These are phyloP conservation scores for Tokudaia tokunoshimensis DNA, from an alignment of 2,797 vertebrate genomes.

Conservation along the genomic window DNA sequence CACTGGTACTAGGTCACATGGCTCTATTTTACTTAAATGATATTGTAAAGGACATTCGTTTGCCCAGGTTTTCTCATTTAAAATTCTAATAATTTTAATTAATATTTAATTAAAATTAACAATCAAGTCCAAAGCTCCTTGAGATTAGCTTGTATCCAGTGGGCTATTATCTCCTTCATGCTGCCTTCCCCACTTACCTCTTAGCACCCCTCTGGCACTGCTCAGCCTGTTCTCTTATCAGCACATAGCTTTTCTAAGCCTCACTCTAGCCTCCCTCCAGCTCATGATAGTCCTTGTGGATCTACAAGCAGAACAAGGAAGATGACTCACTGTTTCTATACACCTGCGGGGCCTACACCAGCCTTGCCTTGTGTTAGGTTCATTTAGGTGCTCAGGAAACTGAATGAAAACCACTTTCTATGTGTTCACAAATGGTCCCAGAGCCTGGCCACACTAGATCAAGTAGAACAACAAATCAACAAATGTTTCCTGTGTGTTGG, in stretches of 20 bases:
- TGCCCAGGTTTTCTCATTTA: neutral
- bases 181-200: neutral
- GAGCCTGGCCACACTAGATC: slow-evolving; percentile 52
- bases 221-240: neutral
- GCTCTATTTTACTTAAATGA: neutral
- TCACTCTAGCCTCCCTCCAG: neutral
- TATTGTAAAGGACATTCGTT: neutral
- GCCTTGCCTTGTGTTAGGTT: neutral
- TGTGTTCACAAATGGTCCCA: slow-evolving; percentile 13
- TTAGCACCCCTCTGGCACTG: neutral
- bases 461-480: slow-evolving; percentile 67
- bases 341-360: no score
- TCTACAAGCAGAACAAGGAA: neutral
- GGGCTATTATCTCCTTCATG: neutral
- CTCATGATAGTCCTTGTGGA: neutral
- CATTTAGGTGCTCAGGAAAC: neutral
- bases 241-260: neutral
- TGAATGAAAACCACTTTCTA: neutral
- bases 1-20: neutral
- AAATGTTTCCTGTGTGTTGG: slow-evolving; percentile 66
- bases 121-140: neutral
- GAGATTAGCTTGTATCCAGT: neutral
- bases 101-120: neutral
- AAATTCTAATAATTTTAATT: neutral
- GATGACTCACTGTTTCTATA: neutral